Conservation (phyloP, 92 coral and sea anemone genomes). For the Siderastrea radians region DNA sequence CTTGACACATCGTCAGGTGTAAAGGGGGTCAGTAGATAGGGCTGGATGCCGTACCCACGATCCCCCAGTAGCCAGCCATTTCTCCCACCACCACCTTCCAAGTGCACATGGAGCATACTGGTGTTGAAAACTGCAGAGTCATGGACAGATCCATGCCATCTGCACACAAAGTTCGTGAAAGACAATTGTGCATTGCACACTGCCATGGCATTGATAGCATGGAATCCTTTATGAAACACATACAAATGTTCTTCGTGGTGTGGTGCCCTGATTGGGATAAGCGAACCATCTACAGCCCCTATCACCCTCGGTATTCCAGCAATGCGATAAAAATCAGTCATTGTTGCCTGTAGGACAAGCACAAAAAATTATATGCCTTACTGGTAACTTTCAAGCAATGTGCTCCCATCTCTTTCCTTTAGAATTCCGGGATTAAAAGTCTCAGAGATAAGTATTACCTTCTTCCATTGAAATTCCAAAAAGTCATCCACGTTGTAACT, state of each 20-base stretch:
- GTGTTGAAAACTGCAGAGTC: background rate
- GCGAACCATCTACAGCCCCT: constrained; percentile 15
- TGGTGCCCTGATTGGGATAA: constrained; percentile 31
- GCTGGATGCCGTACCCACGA: constrained; percentile 6
- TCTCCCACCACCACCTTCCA: constrained; percentile 20
- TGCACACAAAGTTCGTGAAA: constrained; percentile 27
- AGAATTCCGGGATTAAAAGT: background rate
- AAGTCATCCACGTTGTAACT: background rate
- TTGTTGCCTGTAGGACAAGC: constrained; percentile 24
- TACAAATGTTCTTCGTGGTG: constrained; percentile 16
- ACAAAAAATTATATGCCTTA: background rate
- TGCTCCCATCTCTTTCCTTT: constrained; percentile 3
- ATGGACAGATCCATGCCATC: constrained; percentile 32
- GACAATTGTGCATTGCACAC: constrained; percentile 17
- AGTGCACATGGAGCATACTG: constrained; percentile 31
- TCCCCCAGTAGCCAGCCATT: constrained; percentile 43
- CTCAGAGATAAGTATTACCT: background rate
- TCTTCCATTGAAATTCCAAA: background rate
- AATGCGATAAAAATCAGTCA: constrained; percentile 33
- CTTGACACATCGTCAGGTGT: constrained; percentile 33
- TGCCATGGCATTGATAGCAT: constrained; percentile 33
- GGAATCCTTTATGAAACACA: constrained; percentile 22
- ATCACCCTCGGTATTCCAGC: constrained; percentile 31
- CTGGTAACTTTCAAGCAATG: constrained; percentile 5
- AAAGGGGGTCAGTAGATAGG: constrained; percentile 30